These are phyloP conservation scores for Halcyon senegalensis DNA, from an alignment of 2,113 vertebrate species.

Conservation along the genomic window DNA sequence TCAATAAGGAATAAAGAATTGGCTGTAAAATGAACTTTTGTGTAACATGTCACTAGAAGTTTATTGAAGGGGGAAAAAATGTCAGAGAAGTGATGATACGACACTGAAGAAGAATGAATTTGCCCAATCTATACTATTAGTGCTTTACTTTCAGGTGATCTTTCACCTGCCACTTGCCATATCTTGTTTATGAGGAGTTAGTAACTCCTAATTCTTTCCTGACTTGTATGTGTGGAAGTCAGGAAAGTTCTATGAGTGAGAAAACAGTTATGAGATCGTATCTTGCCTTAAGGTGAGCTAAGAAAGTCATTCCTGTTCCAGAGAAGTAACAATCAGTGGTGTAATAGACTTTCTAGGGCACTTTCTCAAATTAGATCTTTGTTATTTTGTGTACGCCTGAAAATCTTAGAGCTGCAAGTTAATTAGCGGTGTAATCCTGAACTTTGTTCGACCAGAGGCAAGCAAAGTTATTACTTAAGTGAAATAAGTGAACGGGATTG, in stretches of 20 bases:
- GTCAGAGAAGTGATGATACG: neutral
- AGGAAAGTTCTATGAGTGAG: neutral
- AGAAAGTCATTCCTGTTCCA: neutral
- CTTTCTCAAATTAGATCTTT: neutral
- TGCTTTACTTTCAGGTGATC: neutral
- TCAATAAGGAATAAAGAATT: neutral
- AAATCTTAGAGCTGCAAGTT: neutral
- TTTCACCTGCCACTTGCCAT: neutral
- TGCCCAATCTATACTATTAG: neutral
- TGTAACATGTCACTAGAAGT: neutral
- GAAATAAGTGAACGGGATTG: conserved; percentile 13
- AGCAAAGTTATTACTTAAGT: conserved; percentile 35
- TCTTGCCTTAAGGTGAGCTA: neutral
- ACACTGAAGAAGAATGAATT: neutral
- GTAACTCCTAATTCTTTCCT: neutral
- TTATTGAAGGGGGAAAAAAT: neutral
- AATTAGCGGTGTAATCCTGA: conserved; percentile 31
- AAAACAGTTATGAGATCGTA: neutral
- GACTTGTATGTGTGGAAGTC: neutral
- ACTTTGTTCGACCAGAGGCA: conserved; percentile 16
- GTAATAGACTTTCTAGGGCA: neutral
- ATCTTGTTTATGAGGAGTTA: neutral
- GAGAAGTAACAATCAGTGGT: neutral
- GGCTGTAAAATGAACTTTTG: neutral
- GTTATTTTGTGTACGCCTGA: neutral